Conservation (phyloP, 2,797 vertebrate species). For the Tachyglossus aculeatus region DNA sequence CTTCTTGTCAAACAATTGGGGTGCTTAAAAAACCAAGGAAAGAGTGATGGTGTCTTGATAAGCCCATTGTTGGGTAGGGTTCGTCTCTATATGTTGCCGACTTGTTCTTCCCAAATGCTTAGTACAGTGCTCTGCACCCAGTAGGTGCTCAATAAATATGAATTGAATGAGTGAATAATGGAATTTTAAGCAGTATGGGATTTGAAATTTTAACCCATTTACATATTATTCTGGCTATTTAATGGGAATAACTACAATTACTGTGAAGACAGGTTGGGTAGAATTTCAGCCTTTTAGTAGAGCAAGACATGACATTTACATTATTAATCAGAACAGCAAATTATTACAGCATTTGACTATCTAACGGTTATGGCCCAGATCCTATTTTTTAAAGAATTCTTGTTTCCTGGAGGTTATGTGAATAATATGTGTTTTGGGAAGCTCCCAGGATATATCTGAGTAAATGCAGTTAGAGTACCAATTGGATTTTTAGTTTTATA, state of each 20-base stretch:
- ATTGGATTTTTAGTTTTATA: background rate
- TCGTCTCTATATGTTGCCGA: too few relatives aligned
- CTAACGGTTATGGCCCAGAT: too few relatives aligned
- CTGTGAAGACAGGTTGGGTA: background rate
- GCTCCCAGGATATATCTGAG: background rate
- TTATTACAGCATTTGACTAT: background rate
- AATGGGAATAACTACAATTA: background rate
- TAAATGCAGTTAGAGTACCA: constrained; percentile 6
- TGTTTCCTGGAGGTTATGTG: too few relatives aligned
- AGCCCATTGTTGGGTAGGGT: too few relatives aligned
- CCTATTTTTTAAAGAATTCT: too few relatives aligned
- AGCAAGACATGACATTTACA: background rate
- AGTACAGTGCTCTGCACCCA: too few relatives aligned
- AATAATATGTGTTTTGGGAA: background rate
- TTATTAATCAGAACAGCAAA: constrained; percentile 29
- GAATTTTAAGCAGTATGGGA: constrained; percentile 16
- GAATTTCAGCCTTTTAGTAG: constrained; percentile 27
- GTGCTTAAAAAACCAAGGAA: constrained; percentile 23
- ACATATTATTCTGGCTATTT: background rate
- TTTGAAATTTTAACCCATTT: constrained; percentile 14
- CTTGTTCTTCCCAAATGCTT: too few relatives aligned
- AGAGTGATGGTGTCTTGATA: background rate
- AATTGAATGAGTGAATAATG: too few relatives aligned
- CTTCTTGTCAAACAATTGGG: constrained; percentile 6
- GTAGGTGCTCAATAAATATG: too few relatives aligned